phyloP scores from a whole-genome alignment of 2,113 vertebrate species.

The Neolamprologus longior region DNA sequence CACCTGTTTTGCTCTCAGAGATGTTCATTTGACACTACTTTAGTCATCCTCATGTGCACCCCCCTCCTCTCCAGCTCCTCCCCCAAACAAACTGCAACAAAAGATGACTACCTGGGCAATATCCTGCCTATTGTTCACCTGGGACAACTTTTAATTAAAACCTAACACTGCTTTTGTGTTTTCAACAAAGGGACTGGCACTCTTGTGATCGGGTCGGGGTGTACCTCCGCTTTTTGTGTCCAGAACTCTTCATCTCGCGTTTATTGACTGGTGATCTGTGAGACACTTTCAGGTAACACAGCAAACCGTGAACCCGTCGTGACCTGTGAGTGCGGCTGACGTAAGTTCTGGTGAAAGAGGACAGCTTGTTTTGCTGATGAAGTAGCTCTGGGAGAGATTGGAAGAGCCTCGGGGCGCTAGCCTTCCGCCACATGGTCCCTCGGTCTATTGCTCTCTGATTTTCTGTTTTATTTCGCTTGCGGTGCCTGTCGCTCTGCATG shows the following conservation, averaged over 20 bases:
- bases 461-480: not conserved
- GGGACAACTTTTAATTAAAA: conserved; percentile 52
- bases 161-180: conserved; percentile 37
- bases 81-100: not conserved
- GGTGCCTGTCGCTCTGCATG: not conserved
- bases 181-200: conserved; percentile 15
- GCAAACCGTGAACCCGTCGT: not conserved
- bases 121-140: conserved; percentile 57
- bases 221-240: conserved; percentile 6
- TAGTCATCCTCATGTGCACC: not conserved
- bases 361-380: conserved; percentile 31
- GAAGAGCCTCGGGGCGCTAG: not conserved
- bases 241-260: not conserved
- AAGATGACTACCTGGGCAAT: conserved; percentile 31
- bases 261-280: conserved; percentile 30
- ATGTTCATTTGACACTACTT: conserved; percentile 14
- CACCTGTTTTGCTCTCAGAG: conserved; percentile 29
- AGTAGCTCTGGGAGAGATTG: conserved; percentile 10
- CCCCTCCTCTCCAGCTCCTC: not conserved
- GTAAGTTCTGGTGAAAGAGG: conserved; percentile 3
- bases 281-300: conserved; percentile 1
- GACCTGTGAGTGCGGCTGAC: not conserved
- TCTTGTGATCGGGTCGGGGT: not conserved
- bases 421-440: conserved; percentile 26
- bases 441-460: conserved; percentile 5